phyloP scores from a whole-genome alignment of 2,797 vertebrate genomes.

The Poecilia velifera region DNA sequence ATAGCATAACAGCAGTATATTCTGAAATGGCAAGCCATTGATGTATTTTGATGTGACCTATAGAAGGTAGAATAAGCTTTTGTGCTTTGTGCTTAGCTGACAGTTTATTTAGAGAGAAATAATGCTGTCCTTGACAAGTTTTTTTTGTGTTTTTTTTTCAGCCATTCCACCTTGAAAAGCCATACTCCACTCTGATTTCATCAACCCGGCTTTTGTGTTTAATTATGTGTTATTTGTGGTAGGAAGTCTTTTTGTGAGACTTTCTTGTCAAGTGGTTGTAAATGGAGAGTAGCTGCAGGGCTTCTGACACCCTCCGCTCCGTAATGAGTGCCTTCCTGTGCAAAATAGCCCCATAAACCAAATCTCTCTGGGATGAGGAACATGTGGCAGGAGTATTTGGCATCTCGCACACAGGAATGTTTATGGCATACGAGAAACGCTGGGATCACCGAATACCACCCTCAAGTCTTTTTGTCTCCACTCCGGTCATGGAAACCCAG shows the following conservation, averaged over 20 bases:
- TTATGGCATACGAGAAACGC: slow-evolving; percentile 26
- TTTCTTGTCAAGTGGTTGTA: slow-evolving; percentile 68
- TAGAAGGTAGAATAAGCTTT: slow-evolving; percentile 46
- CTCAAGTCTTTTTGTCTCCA: slow-evolving; percentile 44
- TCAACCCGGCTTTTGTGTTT: slow-evolving; percentile 60
- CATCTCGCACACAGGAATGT: slow-evolving; percentile 24
- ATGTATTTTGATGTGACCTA: slow-evolving; percentile 58
- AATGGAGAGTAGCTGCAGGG: slow-evolving; percentile 59
- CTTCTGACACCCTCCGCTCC: slow-evolving; percentile 59
- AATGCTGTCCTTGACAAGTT: slow-evolving; percentile 28
- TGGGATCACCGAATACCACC: slow-evolving; percentile 31
- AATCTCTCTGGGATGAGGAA: slow-evolving; percentile 48
- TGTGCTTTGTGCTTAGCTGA: slow-evolving; percentile 32
- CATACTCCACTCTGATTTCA: slow-evolving; percentile 51
- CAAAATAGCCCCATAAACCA: slow-evolving; percentile 64
- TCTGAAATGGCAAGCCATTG: slow-evolving; percentile 60
- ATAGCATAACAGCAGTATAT: slow-evolving; percentile 49
- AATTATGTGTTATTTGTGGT: slow-evolving; percentile 69
- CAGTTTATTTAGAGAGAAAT: slow-evolving; percentile 44
- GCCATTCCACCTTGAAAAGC: slow-evolving; percentile 35
- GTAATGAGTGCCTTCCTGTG: slow-evolving; percentile 62
- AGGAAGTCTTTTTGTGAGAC: slow-evolving; percentile 54
- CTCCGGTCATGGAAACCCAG: slow-evolving; percentile 62
- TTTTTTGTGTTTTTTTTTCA: slow-evolving; percentile 13
- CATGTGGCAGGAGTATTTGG: slow-evolving; percentile 46